phyloP scores from a whole-genome alignment of 2,113 vertebrate species.

The Mesoclemmys tuberculata region DNA sequence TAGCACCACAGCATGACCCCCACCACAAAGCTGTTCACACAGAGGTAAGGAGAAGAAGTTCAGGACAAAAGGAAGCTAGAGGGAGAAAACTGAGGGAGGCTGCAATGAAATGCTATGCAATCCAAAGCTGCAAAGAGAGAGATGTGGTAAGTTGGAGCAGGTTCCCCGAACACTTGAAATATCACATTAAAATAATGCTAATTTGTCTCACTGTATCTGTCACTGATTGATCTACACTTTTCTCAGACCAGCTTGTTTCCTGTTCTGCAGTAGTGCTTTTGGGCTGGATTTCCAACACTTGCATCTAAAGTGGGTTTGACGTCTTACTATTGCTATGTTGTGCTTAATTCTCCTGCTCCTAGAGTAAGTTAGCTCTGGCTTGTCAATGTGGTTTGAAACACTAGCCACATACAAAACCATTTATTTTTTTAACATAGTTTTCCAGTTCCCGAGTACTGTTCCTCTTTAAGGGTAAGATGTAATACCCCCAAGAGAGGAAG shows the following conservation, averaged over 20 bases:
- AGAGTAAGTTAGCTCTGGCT: neutral
- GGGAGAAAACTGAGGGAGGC: neutral
- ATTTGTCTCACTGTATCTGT: neutral
- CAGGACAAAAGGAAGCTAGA: neutral
- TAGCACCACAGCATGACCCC: neutral
- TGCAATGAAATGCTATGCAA: conserved; percentile 7
- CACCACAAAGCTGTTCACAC: neutral
- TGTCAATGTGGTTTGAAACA: neutral
- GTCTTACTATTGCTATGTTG: neutral
- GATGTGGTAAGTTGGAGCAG: neutral
- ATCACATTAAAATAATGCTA: neutral
- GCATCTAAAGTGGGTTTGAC: neutral
- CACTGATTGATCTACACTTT: neutral
- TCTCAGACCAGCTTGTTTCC: neutral
- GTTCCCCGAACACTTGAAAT: neutral
- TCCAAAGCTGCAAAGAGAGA: conserved; percentile 12
- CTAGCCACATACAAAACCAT: no score
- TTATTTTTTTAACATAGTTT: neutral
- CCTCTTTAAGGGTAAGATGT: neutral
- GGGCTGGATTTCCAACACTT: neutral
- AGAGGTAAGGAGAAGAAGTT: neutral
- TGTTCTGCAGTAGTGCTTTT: neutral
- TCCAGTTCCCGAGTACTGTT: neutral
- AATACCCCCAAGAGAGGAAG: neutral
- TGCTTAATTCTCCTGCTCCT: neutral